A percentile compares a stretch with the other conserved stretches of the same genome.
These are phyloP conservation scores for Mormyrops attenuatus DNA, from an alignment of 2,797 vertebrate genomes.

Conservation along the genomic window DNA sequence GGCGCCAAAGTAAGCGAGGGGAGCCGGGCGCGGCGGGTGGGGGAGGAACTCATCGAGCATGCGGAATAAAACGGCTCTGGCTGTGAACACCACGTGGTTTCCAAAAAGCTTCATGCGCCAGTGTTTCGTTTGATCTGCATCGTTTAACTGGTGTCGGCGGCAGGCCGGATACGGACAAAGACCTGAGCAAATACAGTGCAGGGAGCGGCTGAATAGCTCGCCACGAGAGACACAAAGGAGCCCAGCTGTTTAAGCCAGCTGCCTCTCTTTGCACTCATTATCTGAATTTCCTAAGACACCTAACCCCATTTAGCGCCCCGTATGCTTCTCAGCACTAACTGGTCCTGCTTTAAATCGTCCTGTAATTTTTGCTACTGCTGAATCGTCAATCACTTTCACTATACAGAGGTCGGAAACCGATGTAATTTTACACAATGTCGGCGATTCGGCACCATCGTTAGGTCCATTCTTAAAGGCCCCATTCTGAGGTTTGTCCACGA, in stretches of 20 bases:
- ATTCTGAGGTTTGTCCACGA: not conserved
- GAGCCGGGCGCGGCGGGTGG: not conserved
- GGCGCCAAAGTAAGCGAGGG: not conserved
- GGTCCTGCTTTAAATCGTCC: not conserved
- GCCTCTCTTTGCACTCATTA: not conserved
- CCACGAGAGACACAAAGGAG: not conserved
- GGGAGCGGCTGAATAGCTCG: not conserved
- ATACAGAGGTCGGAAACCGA: not conserved
- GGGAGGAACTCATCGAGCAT: not conserved
- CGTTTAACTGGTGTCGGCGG: not conserved
- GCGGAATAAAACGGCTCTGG: not conserved
- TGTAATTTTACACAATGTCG: not conserved
- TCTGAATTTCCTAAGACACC: not conserved
- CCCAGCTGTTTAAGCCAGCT: slow-evolving; percentile 1
- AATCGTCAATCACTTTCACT: not conserved
- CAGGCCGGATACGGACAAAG: not conserved
- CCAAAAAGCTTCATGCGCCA: not conserved
- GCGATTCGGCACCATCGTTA: not conserved
- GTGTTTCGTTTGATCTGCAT: not conserved
- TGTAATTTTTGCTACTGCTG: not conserved
- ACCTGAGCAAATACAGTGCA: not conserved
- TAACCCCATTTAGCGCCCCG: not conserved
- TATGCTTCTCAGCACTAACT: not conserved
- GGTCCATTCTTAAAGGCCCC: not conserved
- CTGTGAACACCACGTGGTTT: not conserved